These are phyloP conservation scores for Harlomillsia oculata DNA, from an alignment of 1,140 invertebrate genomes.

Conservation along the genomic window DNA sequence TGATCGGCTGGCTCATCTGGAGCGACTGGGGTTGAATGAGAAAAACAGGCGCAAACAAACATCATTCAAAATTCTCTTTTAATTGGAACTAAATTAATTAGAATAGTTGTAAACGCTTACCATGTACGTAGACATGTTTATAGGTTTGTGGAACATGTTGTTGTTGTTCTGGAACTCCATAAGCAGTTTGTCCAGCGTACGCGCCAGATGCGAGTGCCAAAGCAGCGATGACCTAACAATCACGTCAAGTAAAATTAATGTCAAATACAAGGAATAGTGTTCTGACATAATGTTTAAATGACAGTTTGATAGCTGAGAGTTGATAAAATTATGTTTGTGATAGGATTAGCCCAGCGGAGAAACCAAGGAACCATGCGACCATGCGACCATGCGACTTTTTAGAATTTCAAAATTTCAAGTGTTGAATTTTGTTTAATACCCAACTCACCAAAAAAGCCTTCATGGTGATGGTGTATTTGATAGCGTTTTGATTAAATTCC, in stretches of 20 bases:
- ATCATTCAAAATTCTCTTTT: neutral
- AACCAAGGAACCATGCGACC: too few relatives aligned
- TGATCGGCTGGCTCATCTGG: constrained; percentile 13
- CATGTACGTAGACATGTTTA: constrained; percentile 1
- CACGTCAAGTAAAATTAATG: too few relatives aligned
- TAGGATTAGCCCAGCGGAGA: too few relatives aligned
- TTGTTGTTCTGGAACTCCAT: neutral
- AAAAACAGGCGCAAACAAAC: neutral
- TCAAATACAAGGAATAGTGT: too few relatives aligned
- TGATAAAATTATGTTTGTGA: too few relatives aligned
- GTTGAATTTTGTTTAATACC: too few relatives aligned
- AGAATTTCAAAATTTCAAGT: too few relatives aligned
- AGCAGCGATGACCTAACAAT: neutral
- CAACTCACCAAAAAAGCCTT: constrained; percentile 7
- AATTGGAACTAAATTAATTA: neutral
- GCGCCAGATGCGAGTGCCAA: neutral
- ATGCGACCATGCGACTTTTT: too few relatives aligned
- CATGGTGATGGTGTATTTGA: neutral
- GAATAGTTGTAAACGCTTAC: neutral
- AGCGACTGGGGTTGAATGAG: neutral
- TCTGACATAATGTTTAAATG: too few relatives aligned
- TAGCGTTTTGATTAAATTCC: too few relatives aligned
- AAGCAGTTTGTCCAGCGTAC: neutral
- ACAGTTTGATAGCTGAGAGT: too few relatives aligned
- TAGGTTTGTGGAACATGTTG: neutral